Base-by-base conservation (phyloP, 2,888 invertebrate species). In the Adelognathus sp. region DNA sequence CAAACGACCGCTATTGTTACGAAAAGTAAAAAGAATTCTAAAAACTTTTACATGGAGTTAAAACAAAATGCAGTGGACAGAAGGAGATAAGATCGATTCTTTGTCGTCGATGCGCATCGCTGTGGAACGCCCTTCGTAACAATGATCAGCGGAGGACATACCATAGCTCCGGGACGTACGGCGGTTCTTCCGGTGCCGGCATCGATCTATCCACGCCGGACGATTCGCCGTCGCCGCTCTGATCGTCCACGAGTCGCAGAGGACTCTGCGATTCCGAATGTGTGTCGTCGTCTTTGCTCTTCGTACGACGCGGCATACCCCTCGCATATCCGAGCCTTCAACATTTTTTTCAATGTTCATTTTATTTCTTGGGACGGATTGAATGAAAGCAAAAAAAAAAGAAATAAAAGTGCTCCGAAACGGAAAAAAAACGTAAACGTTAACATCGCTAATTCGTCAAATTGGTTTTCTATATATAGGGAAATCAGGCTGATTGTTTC, bases 81-180 rank as follows among this genome's bases (percentile, higher is more conserved):
- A 50, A 50, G 50, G 50, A 50, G 50, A 50, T 50, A 50, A 50
- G 24, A 24, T 24, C 50, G 50, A 24, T 50, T 21, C 24, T 50
- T 3, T 50, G 50, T 50, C 24, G 21, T 11, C 50, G 50, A 11
- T 24, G 50, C n/a, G 50, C 50, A 50, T 50, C 24, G 50, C 24
- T 24, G 50, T 50, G 50, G 50, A 50, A 50, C 50, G 50, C 50
- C 50, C 50, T 50, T 50, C 9, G n/a, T n/a, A 24, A 21, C 3
- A 50, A 58, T 44, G n/a, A 21, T 54, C n/a, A 24, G 52, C 29
- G 33, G n/a, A n/a, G n/a, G n/a, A 1, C 54, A 89, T 93, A 94
- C 96, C 96, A 96, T 92, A 96, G 96, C 90, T 97, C 97, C 56
- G 95, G 95, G 92, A 95, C 95, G 88, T 95, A 96, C 29, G 96